Base-by-base conservation (phyloP, 2,888 invertebrate genomes). In the Brachyopa scutellaris region DNA sequence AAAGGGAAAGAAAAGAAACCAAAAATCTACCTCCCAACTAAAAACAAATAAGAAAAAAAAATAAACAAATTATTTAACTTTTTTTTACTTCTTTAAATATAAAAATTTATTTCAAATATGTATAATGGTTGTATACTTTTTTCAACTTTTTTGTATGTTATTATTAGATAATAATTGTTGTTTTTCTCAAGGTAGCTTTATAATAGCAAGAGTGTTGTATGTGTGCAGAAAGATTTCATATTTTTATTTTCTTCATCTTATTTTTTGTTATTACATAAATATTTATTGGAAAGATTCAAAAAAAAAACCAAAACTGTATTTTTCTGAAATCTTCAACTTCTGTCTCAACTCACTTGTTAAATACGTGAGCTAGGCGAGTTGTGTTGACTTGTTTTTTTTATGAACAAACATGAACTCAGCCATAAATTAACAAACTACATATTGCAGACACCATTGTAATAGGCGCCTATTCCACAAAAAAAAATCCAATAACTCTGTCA, bases 101-200 rank as follows among this genome's bases (percentile, higher is more conserved):
- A 79, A 73, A 79, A 79, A 79, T 73, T 55, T 79, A 73, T 79
- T 73, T 67, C 73, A 61, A 67, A 73, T 66, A 70, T 78, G 49
- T 36, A 26, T 53, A 23, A 23, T 49, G 59, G 73, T n/a, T n/a
- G n/a, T n/a, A n/a, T n/a, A n/a, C n/a, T n/a, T 66, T 59, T 45
- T 53, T 66, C 21, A 61, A 79, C 31, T 67, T 72, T 36, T 64
- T 67, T 61, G 53, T 42, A 62, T 66, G 3, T 26, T 73, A 67
- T 79, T 79, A 62, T 79, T 73, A 66, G 72, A 79, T 66, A 78
- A 78, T 78, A 78, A 78, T 67, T 66, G 31, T 73, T 57, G 53
- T 79, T 73, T 79, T 61, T 61, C 73, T 79, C 73, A 67, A 78
- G 72, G 72, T 78, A 72, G 47, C 55, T 67, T 67, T 67, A 61